Percentiles rank a stretch among this genome's conserved stretches.
phyloP scores from a whole-genome alignment of 2,113 vertebrate species.

The Notiomystis cincta region DNA sequence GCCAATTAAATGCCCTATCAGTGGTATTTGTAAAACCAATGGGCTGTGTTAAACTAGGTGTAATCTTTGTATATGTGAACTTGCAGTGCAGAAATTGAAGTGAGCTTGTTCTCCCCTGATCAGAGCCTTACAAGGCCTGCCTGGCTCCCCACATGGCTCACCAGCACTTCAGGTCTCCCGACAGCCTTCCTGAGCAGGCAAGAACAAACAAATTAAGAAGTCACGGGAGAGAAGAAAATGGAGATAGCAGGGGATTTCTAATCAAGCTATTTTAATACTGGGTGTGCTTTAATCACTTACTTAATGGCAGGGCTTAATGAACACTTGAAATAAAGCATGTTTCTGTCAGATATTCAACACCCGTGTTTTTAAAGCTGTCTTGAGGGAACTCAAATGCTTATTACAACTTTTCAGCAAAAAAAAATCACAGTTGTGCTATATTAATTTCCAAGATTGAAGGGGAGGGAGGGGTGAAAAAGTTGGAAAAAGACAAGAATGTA shows the following conservation, averaged over 20 bases:
- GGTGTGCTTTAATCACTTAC: slow-evolving; percentile 48
- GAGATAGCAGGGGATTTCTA: slow-evolving; percentile 55
- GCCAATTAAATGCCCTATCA: not conserved
- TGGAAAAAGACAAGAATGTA: not conserved
- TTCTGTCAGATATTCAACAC: slow-evolving; percentile 37
- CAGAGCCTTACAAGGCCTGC: not conserved
- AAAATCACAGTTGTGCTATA: not conserved
- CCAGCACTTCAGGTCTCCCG: not conserved
- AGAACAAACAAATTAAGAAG: slow-evolving; percentile 53
- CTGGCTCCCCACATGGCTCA: not conserved
- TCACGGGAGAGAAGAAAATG: slow-evolving; percentile 13
- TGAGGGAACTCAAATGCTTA: slow-evolving; percentile 41
- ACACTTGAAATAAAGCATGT: slow-evolving; percentile 40
- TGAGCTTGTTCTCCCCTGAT: not conserved
- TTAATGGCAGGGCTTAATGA: slow-evolving; percentile 45
- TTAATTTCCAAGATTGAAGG: slow-evolving; percentile 6
- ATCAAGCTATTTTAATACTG: slow-evolving; percentile 51
- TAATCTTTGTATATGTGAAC: not conserved
- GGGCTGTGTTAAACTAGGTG: not conserved
- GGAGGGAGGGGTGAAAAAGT: not conserved
- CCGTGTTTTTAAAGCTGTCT: slow-evolving; percentile 29
- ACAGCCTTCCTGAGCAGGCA: not conserved
- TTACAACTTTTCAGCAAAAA: slow-evolving; percentile 45
- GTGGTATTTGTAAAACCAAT: not conserved
- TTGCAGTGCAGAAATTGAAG: not conserved